phyloP scores from a whole-genome alignment of 2,888 invertebrate species.

The Adelphocoris suturalis region DNA sequence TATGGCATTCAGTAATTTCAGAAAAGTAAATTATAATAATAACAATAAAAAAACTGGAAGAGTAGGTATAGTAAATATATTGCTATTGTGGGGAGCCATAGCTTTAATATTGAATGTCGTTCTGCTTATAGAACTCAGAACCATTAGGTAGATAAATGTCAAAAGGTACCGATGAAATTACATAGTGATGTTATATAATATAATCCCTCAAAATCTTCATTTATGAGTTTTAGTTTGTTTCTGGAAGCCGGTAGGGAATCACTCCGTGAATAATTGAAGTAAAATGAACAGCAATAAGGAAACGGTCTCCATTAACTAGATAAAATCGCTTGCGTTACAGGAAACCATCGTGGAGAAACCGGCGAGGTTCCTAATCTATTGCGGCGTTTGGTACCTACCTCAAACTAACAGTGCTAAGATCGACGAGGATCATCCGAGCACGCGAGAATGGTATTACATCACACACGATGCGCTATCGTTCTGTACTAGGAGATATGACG shows the following conservation, averaged over 20 bases:
- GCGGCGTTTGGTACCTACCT: not conserved
- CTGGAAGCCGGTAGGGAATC: not conserved
- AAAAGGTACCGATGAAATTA: no score
- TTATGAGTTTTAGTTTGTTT: not conserved
- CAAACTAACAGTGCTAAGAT: not conserved
- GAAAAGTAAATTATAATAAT: no score
- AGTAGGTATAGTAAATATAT: no score
- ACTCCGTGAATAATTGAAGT: not conserved
- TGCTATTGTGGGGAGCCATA: no score
- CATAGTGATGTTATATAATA: no score
- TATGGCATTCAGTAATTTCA: no score
- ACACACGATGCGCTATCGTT: not conserved
- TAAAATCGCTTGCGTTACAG: constrained; percentile 25
- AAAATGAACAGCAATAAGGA: not conserved
- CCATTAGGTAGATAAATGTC: no score
- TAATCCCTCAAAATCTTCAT: no score
- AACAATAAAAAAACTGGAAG: no score
- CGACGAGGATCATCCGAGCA: not conserved
- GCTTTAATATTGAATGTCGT: no score
- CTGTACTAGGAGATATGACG: constrained; percentile 17
- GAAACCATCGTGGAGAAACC: not conserved
- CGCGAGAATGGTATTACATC: constrained; percentile 52
- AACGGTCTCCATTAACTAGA: not conserved
- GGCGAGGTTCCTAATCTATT: not conserved
- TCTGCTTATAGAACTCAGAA: no score